A percentile compares a stretch with the other conserved stretches of the same genome.
Conservation (phyloP, 2,888 invertebrate species). For the Standfussiana lucernea region DNA sequence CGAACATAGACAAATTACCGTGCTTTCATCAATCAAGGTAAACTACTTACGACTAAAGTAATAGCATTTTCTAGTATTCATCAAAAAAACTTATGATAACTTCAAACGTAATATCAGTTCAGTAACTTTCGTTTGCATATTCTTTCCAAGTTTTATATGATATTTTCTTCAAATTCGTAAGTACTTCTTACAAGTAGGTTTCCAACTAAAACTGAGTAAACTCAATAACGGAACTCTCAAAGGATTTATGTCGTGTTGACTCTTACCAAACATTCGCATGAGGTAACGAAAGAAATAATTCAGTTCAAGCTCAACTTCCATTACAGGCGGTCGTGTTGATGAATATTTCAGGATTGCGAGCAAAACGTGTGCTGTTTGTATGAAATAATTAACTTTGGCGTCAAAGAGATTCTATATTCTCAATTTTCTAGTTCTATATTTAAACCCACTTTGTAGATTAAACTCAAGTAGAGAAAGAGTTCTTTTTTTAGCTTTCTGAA, state of each 20-base stretch:
- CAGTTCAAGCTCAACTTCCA: constrained; percentile 26
- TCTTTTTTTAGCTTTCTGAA: not conserved
- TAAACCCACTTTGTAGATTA: not conserved
- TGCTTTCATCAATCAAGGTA: not conserved
- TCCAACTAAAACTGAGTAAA: constrained; percentile 5
- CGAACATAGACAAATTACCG: not conserved
- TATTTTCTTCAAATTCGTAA: constrained; percentile 3
- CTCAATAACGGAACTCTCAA: constrained; percentile 14
- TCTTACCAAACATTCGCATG: constrained; percentile 10
- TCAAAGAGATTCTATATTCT: not conserved
- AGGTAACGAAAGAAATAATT: constrained; percentile 46
- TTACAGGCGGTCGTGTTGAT: constrained; percentile 34
- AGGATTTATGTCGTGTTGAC: constrained; percentile 27
- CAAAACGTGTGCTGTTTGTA: constrained; percentile 21
- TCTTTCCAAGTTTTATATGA: not conserved
- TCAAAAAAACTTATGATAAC: not conserved
- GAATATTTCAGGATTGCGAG: constrained; percentile 46
- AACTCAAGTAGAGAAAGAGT: not conserved
- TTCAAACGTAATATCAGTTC: not conserved
- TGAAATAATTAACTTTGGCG: constrained; percentile 14
- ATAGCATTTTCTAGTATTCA: not conserved
- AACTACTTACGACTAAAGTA: not conserved
- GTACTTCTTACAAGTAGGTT: not conserved
- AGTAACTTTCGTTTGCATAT: not conserved
- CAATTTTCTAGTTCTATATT: constrained; percentile 19